Conservation (phyloP, 2,888 invertebrate species). For the Ectemnius lituratus region DNA sequence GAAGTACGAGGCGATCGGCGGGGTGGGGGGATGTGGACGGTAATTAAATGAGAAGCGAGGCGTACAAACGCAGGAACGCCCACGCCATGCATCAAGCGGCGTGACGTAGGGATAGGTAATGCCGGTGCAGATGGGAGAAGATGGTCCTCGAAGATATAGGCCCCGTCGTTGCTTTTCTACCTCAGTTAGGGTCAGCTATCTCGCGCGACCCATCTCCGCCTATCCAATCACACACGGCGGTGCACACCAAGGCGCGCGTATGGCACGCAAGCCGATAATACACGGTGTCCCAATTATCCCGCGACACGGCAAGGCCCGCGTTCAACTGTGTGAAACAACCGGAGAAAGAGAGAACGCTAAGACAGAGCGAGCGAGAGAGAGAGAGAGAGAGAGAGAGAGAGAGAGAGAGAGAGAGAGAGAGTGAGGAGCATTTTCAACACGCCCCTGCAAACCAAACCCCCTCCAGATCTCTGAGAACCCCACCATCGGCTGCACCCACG, state of each 20-base stretch:
- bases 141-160: conserved; percentile 75
- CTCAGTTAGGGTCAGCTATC: conserved; percentile 77
- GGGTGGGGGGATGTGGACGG: conserved; percentile 42
- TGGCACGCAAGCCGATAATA: conserved; percentile 76
- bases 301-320: conserved; percentile 71
- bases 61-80: conserved; percentile 74
- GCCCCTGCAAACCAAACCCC: conserved; percentile 57
- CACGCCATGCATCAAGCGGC: conserved; percentile 76
- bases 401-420: too few species aligned
- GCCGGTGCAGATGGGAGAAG: conserved; percentile 75
- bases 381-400: too few species aligned
- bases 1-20: not conserved
- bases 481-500: conserved; percentile 3
- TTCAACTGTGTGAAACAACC: conserved; percentile 11
- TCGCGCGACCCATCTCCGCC: conserved; percentile 78
- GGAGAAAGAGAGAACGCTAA: too few species aligned
- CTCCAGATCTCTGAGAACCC: conserved; percentile 8
- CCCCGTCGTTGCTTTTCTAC: conserved; percentile 63
- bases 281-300: conserved; percentile 77
- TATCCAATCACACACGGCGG: conserved; percentile 75
- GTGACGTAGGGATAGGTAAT: conserved; percentile 75
- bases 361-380: too few species aligned
- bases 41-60: conserved; percentile 78
- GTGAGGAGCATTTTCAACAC: conserved; percentile 68
- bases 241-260: conserved; percentile 67